Evolutionary conservation across 2,888 invertebrate genomes (phyloP).

Genomic region (Lasioglossum leucozonium): DNA sequence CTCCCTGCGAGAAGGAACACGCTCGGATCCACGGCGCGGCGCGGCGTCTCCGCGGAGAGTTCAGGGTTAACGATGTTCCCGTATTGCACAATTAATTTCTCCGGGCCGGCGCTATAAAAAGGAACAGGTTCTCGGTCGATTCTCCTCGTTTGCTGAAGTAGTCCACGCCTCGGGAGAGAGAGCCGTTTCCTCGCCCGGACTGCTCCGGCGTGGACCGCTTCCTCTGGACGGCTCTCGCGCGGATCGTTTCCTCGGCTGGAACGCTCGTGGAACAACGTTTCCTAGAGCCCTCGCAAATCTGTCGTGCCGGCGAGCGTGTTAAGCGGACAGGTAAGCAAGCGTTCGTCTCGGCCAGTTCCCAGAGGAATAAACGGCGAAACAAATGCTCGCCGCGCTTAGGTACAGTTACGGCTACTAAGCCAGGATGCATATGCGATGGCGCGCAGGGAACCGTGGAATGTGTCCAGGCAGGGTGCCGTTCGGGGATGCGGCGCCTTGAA

Average conservation of each 20-base stretch:
- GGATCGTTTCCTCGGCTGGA: not conserved
- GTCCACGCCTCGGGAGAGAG: not conserved
- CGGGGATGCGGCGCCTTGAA: conserved; percentile 50
- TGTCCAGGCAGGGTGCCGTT: conserved; percentile 45
- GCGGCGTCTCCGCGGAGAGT: conserved; percentile 29
- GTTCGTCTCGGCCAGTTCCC: not conserved
- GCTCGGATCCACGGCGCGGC: conserved; percentile 14
- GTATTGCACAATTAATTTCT: conserved; percentile 49
- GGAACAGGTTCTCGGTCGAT: conserved; percentile 51
- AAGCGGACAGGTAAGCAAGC: not conserved
- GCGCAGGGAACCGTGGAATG: conserved; percentile 20
- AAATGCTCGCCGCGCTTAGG: not conserved
- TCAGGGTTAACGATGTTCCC: conserved; percentile 57
- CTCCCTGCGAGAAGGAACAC: conserved; percentile 2
- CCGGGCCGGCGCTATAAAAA: conserved; percentile 24
- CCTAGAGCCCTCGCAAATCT: not conserved
- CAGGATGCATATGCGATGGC: conserved; percentile 17
- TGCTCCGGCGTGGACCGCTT: too few species aligned
- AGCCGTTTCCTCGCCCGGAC: too few species aligned
- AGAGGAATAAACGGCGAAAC: conserved; percentile 11
- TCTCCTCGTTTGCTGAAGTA: conserved; percentile 3
- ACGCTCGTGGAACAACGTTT: not conserved
- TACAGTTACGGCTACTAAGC: conserved; percentile 27
- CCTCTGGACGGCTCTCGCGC: not conserved
- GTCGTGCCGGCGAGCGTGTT: not conserved